Evolutionary conservation across 1,140 invertebrate species (phyloP).

Genomic region (Augochlora pura): DNA sequence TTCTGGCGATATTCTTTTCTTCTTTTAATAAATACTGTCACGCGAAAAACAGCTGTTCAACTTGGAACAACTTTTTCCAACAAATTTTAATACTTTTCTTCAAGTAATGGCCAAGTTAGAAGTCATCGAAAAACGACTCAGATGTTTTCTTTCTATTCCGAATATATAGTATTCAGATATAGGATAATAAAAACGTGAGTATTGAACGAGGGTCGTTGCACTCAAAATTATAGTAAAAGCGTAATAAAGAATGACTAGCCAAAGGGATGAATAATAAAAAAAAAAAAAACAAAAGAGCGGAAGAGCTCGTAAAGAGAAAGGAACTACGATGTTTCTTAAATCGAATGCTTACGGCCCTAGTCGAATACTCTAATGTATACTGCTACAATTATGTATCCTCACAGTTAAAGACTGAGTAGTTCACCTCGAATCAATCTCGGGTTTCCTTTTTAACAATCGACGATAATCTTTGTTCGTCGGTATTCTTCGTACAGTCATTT

Average conservation of each 20-base stretch:
- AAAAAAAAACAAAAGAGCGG: background rate
- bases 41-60: background rate
- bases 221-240: conserved; percentile 11
- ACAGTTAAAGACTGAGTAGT: conserved; percentile 33
- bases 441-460: conserved; percentile 67
- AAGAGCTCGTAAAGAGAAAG: background rate
- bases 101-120: background rate
- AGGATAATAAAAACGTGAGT: conserved; percentile 12
- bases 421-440: conserved; percentile 66
- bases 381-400: conserved; percentile 47
- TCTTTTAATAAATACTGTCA: background rate
- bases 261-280: background rate
- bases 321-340: conserved; percentile 25
- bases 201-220: conserved; percentile 25
- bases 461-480: conserved; percentile 61
- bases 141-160: conserved; percentile 8
- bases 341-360: conserved; percentile 20
- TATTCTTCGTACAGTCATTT: conserved; percentile 62
- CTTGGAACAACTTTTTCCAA: background rate
- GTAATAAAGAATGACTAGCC: conserved; percentile 35
- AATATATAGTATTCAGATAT: conserved; percentile 11
- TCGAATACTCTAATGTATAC: conserved; percentile 58
- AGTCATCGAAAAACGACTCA: conserved; percentile 16
- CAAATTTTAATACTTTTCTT: background rate
- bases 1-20: background rate